Base-by-base conservation (phyloP, 2,113 vertebrate species). In the Scomber colias region DNA sequence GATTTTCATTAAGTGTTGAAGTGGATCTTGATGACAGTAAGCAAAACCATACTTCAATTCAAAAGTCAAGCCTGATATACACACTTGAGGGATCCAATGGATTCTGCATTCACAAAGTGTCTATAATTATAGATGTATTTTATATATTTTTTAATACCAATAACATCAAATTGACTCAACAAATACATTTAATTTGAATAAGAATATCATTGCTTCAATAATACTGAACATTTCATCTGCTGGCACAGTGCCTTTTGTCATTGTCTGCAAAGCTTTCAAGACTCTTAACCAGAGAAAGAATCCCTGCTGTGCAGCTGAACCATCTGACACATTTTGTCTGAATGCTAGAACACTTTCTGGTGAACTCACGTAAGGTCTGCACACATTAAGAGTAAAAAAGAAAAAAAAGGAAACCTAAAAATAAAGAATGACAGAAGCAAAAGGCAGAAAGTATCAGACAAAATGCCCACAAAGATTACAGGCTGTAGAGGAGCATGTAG, bases 1-100 rank as follows among this genome's bases (percentile, higher is more conserved):
- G 73, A 84, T 81, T 89, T 89, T 88, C 79, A 92, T 88, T 85
- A 82, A 84, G 35, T 66, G 59, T 63, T 88, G 70, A 87, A 90
- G 89, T 65, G 77, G 61, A 74, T 86, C 77, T 86, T 88, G 67
- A 60, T 77, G 87, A 89, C 48, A 31, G 85, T 81, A 80, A 92
- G 91, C 64, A 87, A 85, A 93, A 67, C 66, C 74, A 44, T 54
- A 8, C 67, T 65, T 48, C 68, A 64, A 76, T 88, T 87, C 75
- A 85, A 73, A 89, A 90, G 71, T 85, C 82, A n/a, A 44, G 49
- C 27, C 17, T 54, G 51, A 81, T 77, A 69, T 68, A 74, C 74
- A 75, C 57, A 75, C 56, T 65, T 27, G 40, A 81, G 21, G 19
- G 35, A 71, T 67, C 68, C 48, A 63, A 79, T 75, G 73, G 66